These are phyloP conservation scores for Drosophila seguyi DNA, from an alignment of 1,140 invertebrate species.

Conservation along the genomic window DNA sequence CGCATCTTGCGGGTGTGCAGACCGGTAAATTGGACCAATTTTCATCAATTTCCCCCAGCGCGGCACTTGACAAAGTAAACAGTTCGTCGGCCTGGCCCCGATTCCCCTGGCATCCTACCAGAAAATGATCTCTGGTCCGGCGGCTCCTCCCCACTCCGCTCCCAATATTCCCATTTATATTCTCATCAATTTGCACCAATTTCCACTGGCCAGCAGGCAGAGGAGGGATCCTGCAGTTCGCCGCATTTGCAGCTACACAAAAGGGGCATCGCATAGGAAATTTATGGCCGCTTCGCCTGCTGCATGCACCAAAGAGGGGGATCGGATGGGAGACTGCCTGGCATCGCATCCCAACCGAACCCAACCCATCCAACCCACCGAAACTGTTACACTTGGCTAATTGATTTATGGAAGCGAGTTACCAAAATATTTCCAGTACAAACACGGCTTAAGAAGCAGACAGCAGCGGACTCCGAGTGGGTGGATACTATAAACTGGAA, in stretches of 20 bases:
- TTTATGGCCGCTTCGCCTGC: constrained; percentile 62
- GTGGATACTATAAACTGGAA: constrained; percentile 44
- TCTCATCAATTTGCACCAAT: constrained; percentile 57
- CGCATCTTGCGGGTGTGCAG: constrained; percentile 42
- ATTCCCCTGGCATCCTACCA: background rate
- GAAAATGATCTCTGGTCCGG: constrained; percentile 8
- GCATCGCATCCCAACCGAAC: background rate
- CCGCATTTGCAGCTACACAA: constrained; percentile 68
- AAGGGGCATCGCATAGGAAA: constrained; percentile 60
- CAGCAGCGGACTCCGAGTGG: constrained; percentile 32
- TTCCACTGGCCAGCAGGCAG: constrained; percentile 20
- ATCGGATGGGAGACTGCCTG: constrained; percentile 1
- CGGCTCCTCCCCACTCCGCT: constrained; percentile 18
- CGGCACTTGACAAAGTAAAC: constrained; percentile 47
- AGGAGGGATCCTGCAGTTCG: constrained; percentile 17
- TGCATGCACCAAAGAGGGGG: constrained; percentile 34
- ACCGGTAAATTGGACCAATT: constrained; percentile 45
- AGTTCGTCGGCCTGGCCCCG: constrained; percentile 19
- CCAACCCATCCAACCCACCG: constrained; percentile 25
- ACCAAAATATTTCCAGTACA: constrained; percentile 52
- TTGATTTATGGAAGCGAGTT: constrained; percentile 69
- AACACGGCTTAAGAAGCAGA: constrained; percentile 28
- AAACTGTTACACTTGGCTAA: constrained; percentile 71
- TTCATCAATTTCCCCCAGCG: constrained; percentile 44
- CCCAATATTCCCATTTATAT: constrained; percentile 36